Base-by-base conservation (phyloP, 92 coral and sea anemone genomes). In the Porites cylindrica region DNA sequence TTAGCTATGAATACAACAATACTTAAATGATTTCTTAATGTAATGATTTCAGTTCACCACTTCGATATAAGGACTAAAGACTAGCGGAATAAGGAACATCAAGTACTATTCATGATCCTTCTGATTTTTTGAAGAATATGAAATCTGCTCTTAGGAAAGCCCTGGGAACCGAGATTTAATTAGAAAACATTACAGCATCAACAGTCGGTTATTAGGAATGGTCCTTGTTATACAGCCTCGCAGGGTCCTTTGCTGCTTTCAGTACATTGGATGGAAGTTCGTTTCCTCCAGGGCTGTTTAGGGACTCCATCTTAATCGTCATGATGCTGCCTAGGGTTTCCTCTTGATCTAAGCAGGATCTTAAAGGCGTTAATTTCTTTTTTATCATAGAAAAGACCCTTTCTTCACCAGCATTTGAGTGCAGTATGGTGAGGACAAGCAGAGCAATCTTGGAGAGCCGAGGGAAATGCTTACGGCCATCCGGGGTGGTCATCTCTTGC, bases 391-490 rank as follows among this genome's bases (percentile, higher is more conserved):
- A 88, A 51, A 92, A 89, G 2, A 92, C 92, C 78, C 95, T 73
- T 67, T 92, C 90, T 78, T 92, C 90, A 12, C 71, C 90, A 20
- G 91, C 93, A 75, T 92, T 92, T 5, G 93, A 89, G 47, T 92
- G 95, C 0, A 92, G 92, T 66, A 92, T 89, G n/a, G 90, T 85
- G 43, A 92, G 69, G 43, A 92, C 93, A 29, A 90, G 82, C 64
- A 77, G 32, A 21, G 95, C 93, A 59, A 86, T 18, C 66, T 86
- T 76, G 26, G 91, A 75, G 8, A 92, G 85, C 18, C 95, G 79
- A 23, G 24, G 24, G 24, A 23, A 23, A 23, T 23, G 24, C 24
- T 23, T 23, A 23, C 24, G 24, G 24, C 24, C 24, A 23, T 92
- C 93, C 52, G 86, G 91, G 66, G 62, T 43, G 47, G 47, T 82